Evolutionary conservation across 2,113 vertebrate species (phyloP).

Genomic region (Micromys minutus): DNA sequence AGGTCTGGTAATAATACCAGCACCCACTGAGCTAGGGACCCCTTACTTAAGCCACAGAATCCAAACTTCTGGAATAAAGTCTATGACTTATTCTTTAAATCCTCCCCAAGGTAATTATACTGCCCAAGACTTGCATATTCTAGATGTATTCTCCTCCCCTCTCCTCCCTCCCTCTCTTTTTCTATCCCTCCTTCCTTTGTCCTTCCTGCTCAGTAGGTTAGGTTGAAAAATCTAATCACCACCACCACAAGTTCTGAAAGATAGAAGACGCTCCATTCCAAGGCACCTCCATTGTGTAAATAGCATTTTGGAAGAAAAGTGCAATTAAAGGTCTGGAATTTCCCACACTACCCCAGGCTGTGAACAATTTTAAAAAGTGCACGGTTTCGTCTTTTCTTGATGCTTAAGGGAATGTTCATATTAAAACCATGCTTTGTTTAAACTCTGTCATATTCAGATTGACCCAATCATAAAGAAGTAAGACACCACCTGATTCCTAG

Average conservation of each 20-base stretch:
- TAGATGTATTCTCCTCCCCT: neutral
- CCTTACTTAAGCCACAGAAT: conserved; percentile 3
- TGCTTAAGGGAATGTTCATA: neutral
- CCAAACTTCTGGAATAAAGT: conserved; percentile 1
- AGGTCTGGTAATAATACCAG: neutral
- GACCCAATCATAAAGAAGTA: conserved; percentile 23
- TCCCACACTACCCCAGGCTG: neutral
- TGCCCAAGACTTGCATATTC: conserved; percentile 3
- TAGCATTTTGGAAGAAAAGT: conserved; percentile 12
- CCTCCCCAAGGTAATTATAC: neutral
- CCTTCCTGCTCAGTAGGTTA: neutral
- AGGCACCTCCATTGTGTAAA: conserved; percentile 3
- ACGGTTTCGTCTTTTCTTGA: neutral
- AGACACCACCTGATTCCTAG: neutral
- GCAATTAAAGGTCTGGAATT: neutral
- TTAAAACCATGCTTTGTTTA: neutral
- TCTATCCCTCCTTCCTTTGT: neutral
- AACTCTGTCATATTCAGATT: conserved; percentile 8
- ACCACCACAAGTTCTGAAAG: conserved; percentile 7
- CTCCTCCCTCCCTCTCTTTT: neutral
- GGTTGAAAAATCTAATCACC: neutral
- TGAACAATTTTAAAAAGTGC: neutral
- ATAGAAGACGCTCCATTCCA: neutral
- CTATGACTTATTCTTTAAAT: neutral
- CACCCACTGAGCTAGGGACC: neutral